These are phyloP conservation scores for Luscinia megarhynchos DNA, from an alignment of 2,797 vertebrate species.

Conservation along the genomic window DNA sequence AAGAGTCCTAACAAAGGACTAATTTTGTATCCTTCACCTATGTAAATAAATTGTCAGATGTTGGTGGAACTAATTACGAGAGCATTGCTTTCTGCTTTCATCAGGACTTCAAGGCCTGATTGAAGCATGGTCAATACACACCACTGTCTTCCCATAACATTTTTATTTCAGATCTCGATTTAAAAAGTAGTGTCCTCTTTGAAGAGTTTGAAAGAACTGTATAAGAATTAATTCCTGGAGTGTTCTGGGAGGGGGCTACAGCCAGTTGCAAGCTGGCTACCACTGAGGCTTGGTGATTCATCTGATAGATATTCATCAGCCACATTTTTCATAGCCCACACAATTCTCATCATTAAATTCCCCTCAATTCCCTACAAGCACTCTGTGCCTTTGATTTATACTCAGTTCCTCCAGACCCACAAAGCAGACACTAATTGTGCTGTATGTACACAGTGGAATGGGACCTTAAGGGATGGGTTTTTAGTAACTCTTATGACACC, in stretches of 20 bases:
- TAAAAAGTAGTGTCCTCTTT: background rate
- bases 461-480: constrained; percentile 23
- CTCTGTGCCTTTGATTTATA: constrained; percentile 21
- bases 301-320: background rate
- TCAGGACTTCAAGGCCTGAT: constrained; percentile 31
- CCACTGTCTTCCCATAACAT: background rate
- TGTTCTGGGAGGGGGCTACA: background rate
- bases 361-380: background rate
- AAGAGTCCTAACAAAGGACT: background rate
- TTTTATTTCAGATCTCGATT: constrained; percentile 6
- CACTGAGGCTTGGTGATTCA: background rate
- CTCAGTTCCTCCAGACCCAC: background rate
- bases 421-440: constrained; percentile 26
- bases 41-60: constrained; percentile 2
- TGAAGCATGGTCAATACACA: background rate
- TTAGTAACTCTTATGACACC: constrained; percentile 52
- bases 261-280: background rate
- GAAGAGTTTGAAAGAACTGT: background rate
- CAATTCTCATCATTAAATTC: background rate
- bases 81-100: constrained; percentile 28
- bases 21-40: background rate
- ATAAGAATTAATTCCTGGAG: background rate
- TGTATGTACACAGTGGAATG: background rate
- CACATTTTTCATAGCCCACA: background rate
- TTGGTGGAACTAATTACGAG: background rate